Percentiles rank a stretch among this genome's conserved stretches.
Conservation (phyloP, 2,797 vertebrate genomes). For the Eleutherodactylus coqui region DNA sequence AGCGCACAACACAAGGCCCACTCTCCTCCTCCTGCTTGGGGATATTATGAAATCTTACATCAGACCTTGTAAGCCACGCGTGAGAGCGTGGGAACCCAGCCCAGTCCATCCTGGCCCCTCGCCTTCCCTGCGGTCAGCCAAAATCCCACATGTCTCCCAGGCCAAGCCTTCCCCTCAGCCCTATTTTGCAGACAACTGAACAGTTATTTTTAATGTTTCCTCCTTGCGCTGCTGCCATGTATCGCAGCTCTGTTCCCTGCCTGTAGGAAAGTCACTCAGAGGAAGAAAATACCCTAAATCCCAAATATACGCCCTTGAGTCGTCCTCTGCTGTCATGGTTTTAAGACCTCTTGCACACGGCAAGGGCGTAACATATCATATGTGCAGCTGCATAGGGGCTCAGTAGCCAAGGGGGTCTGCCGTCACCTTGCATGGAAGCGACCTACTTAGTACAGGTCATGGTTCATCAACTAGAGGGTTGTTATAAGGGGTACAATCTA, state of each 20-base stretch:
- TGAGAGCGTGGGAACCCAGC: slow-evolving; percentile 64
- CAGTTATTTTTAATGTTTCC: slow-evolving; percentile 53
- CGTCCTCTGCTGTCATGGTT: not conserved
- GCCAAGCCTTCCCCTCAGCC: slow-evolving; percentile 57
- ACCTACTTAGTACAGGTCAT: too few relatives aligned
- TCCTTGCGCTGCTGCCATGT: slow-evolving; percentile 36
- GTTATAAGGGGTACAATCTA: too few relatives aligned
- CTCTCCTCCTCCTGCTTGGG: slow-evolving; percentile 55
- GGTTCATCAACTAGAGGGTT: too few relatives aligned
- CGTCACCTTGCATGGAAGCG: too few relatives aligned
- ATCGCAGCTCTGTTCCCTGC: slow-evolving; percentile 16
- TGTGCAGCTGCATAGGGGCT: too few relatives aligned
- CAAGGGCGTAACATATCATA: too few relatives aligned
- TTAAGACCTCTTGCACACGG: not conserved
- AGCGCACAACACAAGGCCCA: slow-evolving; percentile 49
- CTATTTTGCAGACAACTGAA: slow-evolving; percentile 53
- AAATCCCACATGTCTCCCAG: slow-evolving; percentile 62
- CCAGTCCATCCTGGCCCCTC: slow-evolving; percentile 62
- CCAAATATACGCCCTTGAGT: not conserved
- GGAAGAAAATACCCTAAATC: not conserved
- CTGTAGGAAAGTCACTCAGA: slow-evolving; percentile 33
- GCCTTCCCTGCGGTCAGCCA: slow-evolving; percentile 64
- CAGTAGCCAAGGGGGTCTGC: too few relatives aligned
- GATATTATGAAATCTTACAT: slow-evolving; percentile 64
- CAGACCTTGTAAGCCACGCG: slow-evolving; percentile 61